Evolutionary conservation across 2,113 vertebrate genomes (phyloP), one percentile per base, ranked within the genome.

Genomic region (Equus quagga): DNA sequence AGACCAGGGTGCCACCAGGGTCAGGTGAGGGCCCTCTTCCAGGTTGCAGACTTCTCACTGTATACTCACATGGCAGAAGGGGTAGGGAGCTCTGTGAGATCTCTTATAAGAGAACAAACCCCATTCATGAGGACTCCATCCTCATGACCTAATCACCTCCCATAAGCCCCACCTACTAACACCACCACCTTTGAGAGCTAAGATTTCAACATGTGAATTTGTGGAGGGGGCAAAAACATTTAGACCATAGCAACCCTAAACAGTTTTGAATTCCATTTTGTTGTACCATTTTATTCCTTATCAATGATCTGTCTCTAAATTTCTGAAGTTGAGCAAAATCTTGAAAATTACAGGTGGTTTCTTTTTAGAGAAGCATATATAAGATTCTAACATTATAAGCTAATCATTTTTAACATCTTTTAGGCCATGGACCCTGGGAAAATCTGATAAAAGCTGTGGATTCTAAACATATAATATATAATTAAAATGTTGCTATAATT

Each of bases 241-340:
- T 31, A 41, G 31, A 58, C 33, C 80, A 78, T 15, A 58, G 49
- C 31, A 62, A 31, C 13, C 69, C 70, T 84, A 64, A 89, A 80
- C 21, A 85, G 2, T 41, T 75, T 14, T 41, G 51, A 76, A 73
- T 41, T 75, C 46, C 41, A 94, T 82, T 64, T 28, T 81, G n/a
- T 36, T 89, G 8, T 23, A 46, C 11, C 46, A 78, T 36, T 79
- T 80, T 88, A 94, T 56, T 82, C 33, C 84, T 95, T 81, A 81
- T 36, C 62, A 95, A 19, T 24, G 7, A 85, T 15, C 8, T 62
- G 9, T 69, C 75, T 94, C 91, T 41, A 93, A 75, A 80, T 69
- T 91, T 93, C 90, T 80, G 36, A 96, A 82, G 28, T 49, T 84
- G 24, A 73, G 11, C 12, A 91, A 80, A 95, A 73, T 88, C 14